Percentiles rank a stretch among this genome's conserved stretches.
These are phyloP conservation scores for Uropsilus gracilis DNA, from an alignment of 2,113 vertebrate species.

Conservation along the genomic window DNA sequence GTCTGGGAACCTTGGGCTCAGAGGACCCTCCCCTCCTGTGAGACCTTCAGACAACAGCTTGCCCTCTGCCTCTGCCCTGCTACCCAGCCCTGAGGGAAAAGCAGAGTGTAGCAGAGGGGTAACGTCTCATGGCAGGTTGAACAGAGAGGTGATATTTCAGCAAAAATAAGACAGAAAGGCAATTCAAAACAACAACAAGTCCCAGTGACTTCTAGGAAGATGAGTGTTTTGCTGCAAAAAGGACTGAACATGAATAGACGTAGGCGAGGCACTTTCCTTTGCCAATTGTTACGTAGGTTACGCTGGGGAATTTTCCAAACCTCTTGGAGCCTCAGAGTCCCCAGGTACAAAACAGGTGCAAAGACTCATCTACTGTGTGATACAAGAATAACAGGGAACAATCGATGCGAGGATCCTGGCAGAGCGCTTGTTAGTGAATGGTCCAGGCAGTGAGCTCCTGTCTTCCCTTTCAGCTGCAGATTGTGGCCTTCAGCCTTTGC, in stretches of 20 bases:
- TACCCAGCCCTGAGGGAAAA: neutral
- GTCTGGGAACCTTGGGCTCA: neutral
- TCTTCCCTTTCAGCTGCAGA: neutral
- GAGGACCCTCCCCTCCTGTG: neutral
- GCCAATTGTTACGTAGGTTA: neutral
- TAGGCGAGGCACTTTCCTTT: neutral
- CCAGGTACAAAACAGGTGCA: neutral
- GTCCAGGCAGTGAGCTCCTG: neutral
- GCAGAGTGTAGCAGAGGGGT: neutral
- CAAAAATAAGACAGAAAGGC: neutral
- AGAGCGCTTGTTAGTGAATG: neutral
- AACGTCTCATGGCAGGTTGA: neutral
- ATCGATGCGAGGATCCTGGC: too few species aligned
- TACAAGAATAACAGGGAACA: neutral
- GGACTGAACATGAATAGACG: neutral
- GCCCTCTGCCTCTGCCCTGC: neutral
- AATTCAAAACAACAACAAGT: neutral
- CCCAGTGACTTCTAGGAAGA: neutral
- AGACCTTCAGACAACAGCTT: neutral
- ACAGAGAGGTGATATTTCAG: neutral
- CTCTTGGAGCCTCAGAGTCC: too few species aligned
- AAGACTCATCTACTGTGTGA: neutral
- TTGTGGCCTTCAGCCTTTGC: neutral
- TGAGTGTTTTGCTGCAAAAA: neutral
- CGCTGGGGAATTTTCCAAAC: neutral